Conservation (phyloP, 35 echinoderm and acorn worm genomes). For the Acanthaster planci region DNA sequence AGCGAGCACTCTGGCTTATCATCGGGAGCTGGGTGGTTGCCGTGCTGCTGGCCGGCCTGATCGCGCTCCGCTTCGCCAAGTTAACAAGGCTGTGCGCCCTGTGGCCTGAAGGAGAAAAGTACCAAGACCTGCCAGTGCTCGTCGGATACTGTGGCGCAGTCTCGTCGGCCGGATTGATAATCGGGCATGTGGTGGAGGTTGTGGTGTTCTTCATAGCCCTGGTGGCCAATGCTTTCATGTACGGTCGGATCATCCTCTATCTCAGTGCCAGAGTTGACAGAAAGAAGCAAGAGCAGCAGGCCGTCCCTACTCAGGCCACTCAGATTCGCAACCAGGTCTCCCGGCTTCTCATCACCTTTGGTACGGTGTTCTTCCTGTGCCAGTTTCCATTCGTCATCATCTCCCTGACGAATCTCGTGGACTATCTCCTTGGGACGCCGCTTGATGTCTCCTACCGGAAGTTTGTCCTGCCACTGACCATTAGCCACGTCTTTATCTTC, state of each 20-base stretch:
- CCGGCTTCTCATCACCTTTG: not conserved
- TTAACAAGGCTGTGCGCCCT: not conserved
- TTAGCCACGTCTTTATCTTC: not conserved
- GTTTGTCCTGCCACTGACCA: not conserved
- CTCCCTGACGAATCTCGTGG: not conserved
- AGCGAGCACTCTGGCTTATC: not conserved
- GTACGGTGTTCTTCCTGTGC: constrained; percentile 14
- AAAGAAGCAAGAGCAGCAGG: not conserved
- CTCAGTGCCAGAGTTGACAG: constrained; percentile 1
- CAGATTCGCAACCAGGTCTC: not conserved
- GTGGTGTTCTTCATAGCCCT: not conserved
- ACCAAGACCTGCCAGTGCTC: not conserved
- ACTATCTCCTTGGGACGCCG: not conserved
- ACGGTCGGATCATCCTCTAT: not conserved
- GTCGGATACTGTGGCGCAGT: not conserved
- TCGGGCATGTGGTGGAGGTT: not conserved
- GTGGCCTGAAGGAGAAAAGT: constrained; percentile 7
- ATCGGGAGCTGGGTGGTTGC: not conserved
- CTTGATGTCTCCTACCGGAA: not conserved
- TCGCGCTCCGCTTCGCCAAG: not conserved
- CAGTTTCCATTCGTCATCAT: not conserved
- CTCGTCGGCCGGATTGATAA: too few species aligned
- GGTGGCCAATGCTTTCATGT: constrained; percentile 17
- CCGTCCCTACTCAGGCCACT: not conserved
- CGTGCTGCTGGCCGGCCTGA: not conserved